Percentiles rank a stretch among this genome's conserved stretches.
Evolutionary conservation across 2,113 vertebrate genomes (phyloP).

Genomic region (Gobiocypris rarus): DNA sequence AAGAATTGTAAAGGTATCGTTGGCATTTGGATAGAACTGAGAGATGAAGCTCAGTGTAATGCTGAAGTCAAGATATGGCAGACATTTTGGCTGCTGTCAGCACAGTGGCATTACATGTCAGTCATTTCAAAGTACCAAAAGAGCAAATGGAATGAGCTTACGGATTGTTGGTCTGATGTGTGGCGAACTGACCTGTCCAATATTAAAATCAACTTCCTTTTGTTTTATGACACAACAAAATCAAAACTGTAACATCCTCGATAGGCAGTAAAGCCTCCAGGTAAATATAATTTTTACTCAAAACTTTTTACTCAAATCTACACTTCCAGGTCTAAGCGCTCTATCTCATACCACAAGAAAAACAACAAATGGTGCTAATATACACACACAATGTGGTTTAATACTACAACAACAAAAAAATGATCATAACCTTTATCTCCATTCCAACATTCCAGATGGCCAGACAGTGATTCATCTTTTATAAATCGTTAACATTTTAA

Average conservation of each 20-base stretch:
- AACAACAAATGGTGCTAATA: no score
- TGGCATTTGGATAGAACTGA: constrained; percentile 57
- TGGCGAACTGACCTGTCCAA: not conserved
- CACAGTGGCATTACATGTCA: constrained; percentile 47
- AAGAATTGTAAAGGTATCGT: constrained; percentile 40
- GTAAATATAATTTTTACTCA: no score
- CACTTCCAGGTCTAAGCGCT: no score
- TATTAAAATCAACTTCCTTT: constrained; percentile 7
- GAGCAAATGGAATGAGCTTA: constrained; percentile 21
- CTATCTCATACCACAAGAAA: no score
- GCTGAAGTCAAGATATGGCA: constrained; percentile 49
- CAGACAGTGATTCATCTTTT: no score
- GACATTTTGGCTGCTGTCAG: constrained; percentile 51
- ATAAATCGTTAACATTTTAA: no score
- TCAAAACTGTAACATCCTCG: not conserved
- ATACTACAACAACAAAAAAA: no score
- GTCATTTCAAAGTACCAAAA: constrained; percentile 46
- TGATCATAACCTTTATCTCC: no score
- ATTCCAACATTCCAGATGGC: no score
- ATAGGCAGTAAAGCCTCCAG: not conserved
- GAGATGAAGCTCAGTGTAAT: constrained; percentile 45
- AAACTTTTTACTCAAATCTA: no score
- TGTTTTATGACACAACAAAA: not conserved
- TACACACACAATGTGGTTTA: no score
- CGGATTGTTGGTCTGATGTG: not conserved